These are phyloP conservation scores for Drosophila infuscata DNA, from an alignment of 2,888 invertebrate species.

Conservation along the genomic window DNA sequence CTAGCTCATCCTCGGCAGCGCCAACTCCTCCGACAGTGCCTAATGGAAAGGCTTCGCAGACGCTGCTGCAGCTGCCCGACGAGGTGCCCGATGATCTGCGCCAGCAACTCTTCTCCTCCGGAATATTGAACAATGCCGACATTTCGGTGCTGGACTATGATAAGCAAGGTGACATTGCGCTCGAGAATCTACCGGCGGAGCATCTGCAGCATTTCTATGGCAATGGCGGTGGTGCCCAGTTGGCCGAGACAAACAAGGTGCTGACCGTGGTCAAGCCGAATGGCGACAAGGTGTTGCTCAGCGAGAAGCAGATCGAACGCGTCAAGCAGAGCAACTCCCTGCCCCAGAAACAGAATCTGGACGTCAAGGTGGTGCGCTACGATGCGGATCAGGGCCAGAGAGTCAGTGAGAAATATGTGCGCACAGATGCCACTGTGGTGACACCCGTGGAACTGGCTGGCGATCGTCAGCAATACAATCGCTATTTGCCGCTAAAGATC, in stretches of 20 bases:
- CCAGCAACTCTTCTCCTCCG: slow-evolving; percentile 92
- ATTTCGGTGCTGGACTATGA: slow-evolving; percentile 95
- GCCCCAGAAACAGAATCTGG: slow-evolving; percentile 88
- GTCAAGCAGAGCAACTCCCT: slow-evolving; percentile 78
- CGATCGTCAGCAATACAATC: slow-evolving; percentile 91
- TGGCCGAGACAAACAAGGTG: slow-evolving; percentile 89
- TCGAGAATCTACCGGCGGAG: slow-evolving; percentile 93
- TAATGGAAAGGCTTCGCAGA: slow-evolving; percentile 73
- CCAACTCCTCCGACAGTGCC: slow-evolving; percentile 30
- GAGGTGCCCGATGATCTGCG: slow-evolving; percentile 95
- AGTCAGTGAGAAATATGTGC: slow-evolving; percentile 90
- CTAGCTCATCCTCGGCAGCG: slow-evolving; percentile 10
- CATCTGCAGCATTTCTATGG: slow-evolving; percentile 94
- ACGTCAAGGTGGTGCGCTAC: slow-evolving; percentile 94
- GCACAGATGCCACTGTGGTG: slow-evolving; percentile 89
- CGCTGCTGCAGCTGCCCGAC: slow-evolving; percentile 89
- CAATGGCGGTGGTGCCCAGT: slow-evolving; percentile 92
- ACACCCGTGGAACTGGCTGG: slow-evolving; percentile 90
- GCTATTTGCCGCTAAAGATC: slow-evolving; percentile 93
- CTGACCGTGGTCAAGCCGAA: slow-evolving; percentile 89
- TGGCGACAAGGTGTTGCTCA: slow-evolving; percentile 86
- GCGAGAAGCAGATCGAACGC: slow-evolving; percentile 87
- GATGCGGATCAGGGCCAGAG: slow-evolving; percentile 91
- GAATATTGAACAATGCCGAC: slow-evolving; percentile 94
- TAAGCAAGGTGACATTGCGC: slow-evolving; percentile 93